A percentile compares a stretch with the other conserved stretches of the same genome.
These are phyloP conservation scores for Subacronicta megacephala DNA, from an alignment of 2,888 invertebrate species.

Conservation along the genomic window DNA sequence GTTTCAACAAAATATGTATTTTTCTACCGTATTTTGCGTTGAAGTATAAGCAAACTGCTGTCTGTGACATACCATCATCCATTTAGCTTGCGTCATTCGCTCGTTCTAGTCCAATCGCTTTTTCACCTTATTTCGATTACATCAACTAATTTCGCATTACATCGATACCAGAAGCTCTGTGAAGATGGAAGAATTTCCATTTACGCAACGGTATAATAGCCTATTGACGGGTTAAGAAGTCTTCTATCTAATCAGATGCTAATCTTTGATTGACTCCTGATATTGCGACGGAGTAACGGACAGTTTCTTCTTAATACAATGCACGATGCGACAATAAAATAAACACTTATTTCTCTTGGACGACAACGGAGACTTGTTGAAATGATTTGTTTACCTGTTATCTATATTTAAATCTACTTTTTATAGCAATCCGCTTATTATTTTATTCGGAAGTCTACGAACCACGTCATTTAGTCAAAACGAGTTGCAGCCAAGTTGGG, in stretches of 20 bases:
- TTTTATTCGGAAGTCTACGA: slow-evolving; percentile 48
- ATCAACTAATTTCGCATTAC: slow-evolving; percentile 78
- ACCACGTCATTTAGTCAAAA: slow-evolving; percentile 61
- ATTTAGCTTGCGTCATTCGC: slow-evolving; percentile 69
- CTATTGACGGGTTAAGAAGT: slow-evolving; percentile 60
- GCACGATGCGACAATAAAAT: slow-evolving; percentile 35
- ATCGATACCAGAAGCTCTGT: slow-evolving; percentile 70
- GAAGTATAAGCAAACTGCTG: slow-evolving; percentile 36
- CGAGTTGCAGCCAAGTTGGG: slow-evolving; percentile 51
- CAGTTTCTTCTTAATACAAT: slow-evolving; percentile 24
- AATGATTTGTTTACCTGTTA: slow-evolving; percentile 35
- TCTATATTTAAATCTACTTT: slow-evolving; percentile 34
- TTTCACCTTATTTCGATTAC: slow-evolving; percentile 77
- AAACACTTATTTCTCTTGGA: slow-evolving; percentile 29
- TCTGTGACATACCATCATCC: slow-evolving; percentile 63
- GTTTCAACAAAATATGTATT: slow-evolving; percentile 42
- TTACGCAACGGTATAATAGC: slow-evolving; percentile 71
- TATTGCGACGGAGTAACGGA: slow-evolving; percentile 46
- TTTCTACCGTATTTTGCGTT: slow-evolving; percentile 28
- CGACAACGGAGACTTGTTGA: slow-evolving; percentile 24
- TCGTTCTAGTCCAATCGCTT: slow-evolving; percentile 70
- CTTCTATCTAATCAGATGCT: slow-evolving; percentile 50
- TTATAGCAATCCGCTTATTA: slow-evolving; percentile 24
- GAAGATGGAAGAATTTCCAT: slow-evolving; percentile 74
- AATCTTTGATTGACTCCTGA: slow-evolving; percentile 45